Base-by-base conservation (phyloP, 2,888 invertebrate genomes). In the Drosophila kambysellisi region DNA sequence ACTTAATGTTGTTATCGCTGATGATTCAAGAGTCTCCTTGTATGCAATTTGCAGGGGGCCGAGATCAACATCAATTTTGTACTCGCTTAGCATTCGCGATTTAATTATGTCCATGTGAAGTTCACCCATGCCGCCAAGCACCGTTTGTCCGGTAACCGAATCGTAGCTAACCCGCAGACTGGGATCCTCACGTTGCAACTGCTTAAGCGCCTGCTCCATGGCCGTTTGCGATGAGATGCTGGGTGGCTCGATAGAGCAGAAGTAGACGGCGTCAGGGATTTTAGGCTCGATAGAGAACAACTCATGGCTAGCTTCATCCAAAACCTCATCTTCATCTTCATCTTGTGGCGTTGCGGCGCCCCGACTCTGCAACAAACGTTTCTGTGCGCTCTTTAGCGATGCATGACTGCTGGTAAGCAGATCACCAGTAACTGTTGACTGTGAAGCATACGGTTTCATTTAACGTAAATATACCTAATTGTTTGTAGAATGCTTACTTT, bases 81-180 rank as follows among this genome's bases (percentile, higher is more conserved):
- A 99, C 88, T 99, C 98, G 63, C 95, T 95, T 52, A 95, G 92
- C 58, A 99, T 96, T 29, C 99, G 95, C 81, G 99, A 98, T 91
- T 96, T 97, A 46, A 99, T 96, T 70, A 99, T 96, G 79, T 99
- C 99, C 72, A 99, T 94, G 92, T 99, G 99, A 2, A 99, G 94
- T 93, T 99, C 99, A 1, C 99, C 99, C 99, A 99, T 99, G 17
- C 99, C 96, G 63, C 96, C 96, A 4, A 98, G 94, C 58, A 98
- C 95, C 0, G 96, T 97, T 94, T 99, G 98, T 0, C 97, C 97
- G 0, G 97, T 97, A 72, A 97, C 97, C 3, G 94, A 92, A 91
- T 98, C 96, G 17, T 95, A 94, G 50, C 94, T 94, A 9, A 98
- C 97, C 76, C 96, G 93, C 54, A 98, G 94, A 92, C 98, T 98